Base-by-base conservation (phyloP, 2,797 vertebrate genomes). In the Threskiornis aethiopicus region DNA sequence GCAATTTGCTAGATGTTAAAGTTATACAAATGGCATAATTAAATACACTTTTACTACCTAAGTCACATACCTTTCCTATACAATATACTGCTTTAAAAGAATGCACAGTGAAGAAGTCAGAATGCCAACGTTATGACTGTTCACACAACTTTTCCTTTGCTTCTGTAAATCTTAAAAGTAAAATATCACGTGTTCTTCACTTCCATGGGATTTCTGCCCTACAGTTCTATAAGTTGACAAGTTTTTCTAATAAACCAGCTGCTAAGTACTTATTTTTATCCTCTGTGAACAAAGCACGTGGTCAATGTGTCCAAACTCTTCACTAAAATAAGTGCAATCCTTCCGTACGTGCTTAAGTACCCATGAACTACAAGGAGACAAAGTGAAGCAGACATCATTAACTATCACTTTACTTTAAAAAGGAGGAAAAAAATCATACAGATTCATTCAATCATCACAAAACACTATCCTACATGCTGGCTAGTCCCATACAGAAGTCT, bases 201-300 rank as follows among this genome's bases (percentile, higher is more conserved):
- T 33, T 73, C 64, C 61, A 35, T 55, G 64, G 71, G 80, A 96
- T 69, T 77, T 58, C 51, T 72, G 69, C 44, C 79, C 69, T 67
- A 47, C 39, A 82, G 47, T 25, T 67, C 46, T 33, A 1, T 33
- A 44, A 26, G 26, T 7, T 65, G 84, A 61, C 57, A 88, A 47
- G 42, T 88, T 89, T 95, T 86, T 65, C 77, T 55, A 86, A 84
- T 47, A 77, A 90, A 59, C 47, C 84, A 82, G 78, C 57, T 96
- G 76, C 67, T 46, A 69, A 84, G 57, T 54, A 90, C 67, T 77
- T 90, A 69, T 89, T 91, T 93, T 93, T 84, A 71, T 65, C 58
- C 52, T 55, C 44, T 65, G 41, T 72, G 47, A 94, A 84, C 66
- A 51, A 94, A 92, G 42, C 51, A 86, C 73, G 31, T 1, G 11